Evolutionary conservation across 2,888 invertebrate genomes (phyloP).

Genomic region (Tuberolachnus salignus): DNA sequence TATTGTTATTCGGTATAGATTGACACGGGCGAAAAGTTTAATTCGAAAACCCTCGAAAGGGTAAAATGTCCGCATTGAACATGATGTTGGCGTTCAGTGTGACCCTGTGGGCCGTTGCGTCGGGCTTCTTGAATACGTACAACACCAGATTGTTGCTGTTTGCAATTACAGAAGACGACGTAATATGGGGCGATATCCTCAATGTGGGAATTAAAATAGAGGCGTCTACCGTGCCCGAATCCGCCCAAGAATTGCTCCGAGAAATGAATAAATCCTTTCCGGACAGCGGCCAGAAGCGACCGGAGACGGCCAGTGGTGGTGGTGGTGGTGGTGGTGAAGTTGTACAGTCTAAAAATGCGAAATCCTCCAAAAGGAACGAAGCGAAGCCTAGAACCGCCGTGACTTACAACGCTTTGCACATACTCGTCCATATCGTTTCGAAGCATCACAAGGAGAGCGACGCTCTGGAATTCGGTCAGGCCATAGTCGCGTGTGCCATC

Average conservation of each 20-base stretch:
- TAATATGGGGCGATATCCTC: background rate
- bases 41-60: too few species aligned
- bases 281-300: background rate
- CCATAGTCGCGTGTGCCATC: too few species aligned
- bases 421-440: background rate
- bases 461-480: too few species aligned
- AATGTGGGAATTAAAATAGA: background rate
- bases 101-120: background rate
- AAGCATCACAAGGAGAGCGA: too few species aligned
- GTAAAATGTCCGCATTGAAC: background rate
- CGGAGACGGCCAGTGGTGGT: too few species aligned
- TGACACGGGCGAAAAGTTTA: too few species aligned
- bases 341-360: too few species aligned
- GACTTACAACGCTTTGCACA: background rate
- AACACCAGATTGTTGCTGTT: background rate
- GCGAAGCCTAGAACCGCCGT: background rate
- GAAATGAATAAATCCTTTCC: background rate
- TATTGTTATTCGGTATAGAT: too few species aligned
- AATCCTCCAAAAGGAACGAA: too few species aligned
- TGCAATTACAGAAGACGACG: background rate
- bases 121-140: background rate
- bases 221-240: background rate
- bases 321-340: too few species aligned
- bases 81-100: background rate
- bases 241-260: background rate